Conservation (phyloP, 1,140 invertebrate genomes). For the Caenorhabditis tropicalis region DNA sequence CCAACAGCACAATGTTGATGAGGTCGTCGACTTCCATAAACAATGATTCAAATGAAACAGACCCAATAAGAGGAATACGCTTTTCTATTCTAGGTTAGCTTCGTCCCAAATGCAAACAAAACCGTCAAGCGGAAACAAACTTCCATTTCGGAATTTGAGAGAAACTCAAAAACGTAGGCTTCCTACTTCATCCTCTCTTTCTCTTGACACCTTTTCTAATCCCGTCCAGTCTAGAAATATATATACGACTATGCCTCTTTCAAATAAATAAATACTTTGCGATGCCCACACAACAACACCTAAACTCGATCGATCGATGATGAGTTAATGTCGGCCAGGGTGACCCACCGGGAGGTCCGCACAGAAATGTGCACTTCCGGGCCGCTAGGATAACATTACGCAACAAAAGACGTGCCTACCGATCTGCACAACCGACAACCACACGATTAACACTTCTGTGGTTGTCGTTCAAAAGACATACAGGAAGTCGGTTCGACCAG, state of each 20-base stretch:
- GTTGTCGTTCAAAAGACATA: not conserved
- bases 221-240: not conserved
- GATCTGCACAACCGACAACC: not conserved
- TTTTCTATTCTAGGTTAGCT: constrained; percentile 26
- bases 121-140: constrained; percentile 39
- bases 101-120: constrained; percentile 40
- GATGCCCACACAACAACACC: not conserved
- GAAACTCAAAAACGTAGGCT: constrained; percentile 30
- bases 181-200: not conserved
- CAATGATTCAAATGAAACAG: constrained; percentile 24
- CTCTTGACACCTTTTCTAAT: constrained; percentile 13
- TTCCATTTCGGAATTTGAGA: constrained; percentile 37
- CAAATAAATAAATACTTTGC: constrained; percentile 4
- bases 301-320: not conserved
- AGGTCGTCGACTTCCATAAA: constrained; percentile 16
- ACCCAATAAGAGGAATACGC: no score
- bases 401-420: constrained; percentile 9
- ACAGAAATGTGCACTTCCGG: constrained; percentile 41
- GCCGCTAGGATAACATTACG: constrained; percentile 37
- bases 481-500: constrained; percentile 19
- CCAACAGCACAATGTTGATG: not conserved
- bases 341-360: constrained; percentile 2
- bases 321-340: not conserved
- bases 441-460: constrained; percentile 40
- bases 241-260: not conserved